A percentile compares a stretch with the other conserved stretches of the same genome.
phyloP scores from a whole-genome alignment of 2,888 invertebrate species.

The Pseudanteris insignis region DNA sequence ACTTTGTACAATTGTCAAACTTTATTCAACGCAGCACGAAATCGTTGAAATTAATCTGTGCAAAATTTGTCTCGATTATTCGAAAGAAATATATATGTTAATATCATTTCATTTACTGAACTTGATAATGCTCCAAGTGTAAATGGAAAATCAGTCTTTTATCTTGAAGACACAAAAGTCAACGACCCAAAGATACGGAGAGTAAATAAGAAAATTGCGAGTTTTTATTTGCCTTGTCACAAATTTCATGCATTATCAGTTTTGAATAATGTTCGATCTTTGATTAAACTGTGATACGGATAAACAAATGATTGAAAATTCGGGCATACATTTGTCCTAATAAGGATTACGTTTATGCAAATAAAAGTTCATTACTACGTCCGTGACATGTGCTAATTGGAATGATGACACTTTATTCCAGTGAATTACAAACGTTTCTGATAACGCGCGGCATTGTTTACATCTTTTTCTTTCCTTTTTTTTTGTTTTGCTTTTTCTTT shows the following conservation, averaged over 20 bases:
- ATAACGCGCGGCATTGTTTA: too few relatives aligned
- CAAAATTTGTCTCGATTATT: too few relatives aligned
- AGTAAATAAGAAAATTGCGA: conserved; percentile 26
- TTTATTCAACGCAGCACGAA: too few relatives aligned
- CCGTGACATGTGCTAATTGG: conserved; percentile 5
- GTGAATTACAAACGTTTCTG: background rate
- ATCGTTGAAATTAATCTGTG: too few relatives aligned
- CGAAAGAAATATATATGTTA: background rate
- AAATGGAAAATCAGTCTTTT: conserved; percentile 20
- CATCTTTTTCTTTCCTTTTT: too few relatives aligned
- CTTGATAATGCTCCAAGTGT: conserved; percentile 7
- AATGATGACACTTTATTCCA: conserved; percentile 1
- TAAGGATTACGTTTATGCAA: conserved; percentile 5
- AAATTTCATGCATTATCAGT: conserved; percentile 18
- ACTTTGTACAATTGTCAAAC: too few relatives aligned
- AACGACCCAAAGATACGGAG: conserved; percentile 18
- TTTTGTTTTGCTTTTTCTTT: too few relatives aligned
- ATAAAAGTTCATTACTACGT: conserved; percentile 8
- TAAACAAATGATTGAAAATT: conserved; percentile 10
- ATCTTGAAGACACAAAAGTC: conserved; percentile 21
- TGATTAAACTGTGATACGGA: conserved; percentile 12
- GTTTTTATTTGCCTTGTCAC: conserved; percentile 13
- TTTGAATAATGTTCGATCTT: conserved; percentile 23
- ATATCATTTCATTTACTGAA: conserved; percentile 3
- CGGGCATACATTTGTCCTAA: conserved; percentile 6